Conservation (phyloP, 2,888 invertebrate species). For the Nymphalis polychloros region DNA sequence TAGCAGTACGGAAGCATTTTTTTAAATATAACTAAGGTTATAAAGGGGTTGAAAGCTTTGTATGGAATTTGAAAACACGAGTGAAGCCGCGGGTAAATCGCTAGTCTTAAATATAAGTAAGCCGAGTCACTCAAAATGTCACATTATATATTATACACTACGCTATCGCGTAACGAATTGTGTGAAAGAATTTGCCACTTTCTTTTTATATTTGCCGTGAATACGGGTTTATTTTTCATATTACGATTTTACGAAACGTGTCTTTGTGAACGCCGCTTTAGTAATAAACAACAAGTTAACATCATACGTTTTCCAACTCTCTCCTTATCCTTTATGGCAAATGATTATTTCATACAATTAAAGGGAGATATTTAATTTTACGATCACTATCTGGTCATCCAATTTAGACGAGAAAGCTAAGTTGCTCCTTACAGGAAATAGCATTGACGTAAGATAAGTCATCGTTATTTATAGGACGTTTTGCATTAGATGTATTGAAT, state of each 20-base stretch:
- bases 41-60: too few relatives aligned
- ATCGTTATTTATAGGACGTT: constrained; percentile 12
- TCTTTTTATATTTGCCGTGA: constrained; percentile 28
- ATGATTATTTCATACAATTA: constrained; percentile 15
- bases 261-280: constrained; percentile 11
- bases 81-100: too few relatives aligned
- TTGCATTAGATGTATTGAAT: background rate
- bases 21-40: too few relatives aligned
- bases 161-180: constrained; percentile 19
- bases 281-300: background rate
- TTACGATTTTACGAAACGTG: constrained; percentile 16
- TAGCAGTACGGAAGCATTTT: too few relatives aligned
- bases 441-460: constrained; percentile 23
- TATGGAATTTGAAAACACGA: too few relatives aligned
- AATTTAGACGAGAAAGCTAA: constrained; percentile 14
- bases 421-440: constrained; percentile 7
- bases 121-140: constrained; percentile 1
- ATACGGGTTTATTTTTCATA: constrained; percentile 24
- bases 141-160: constrained; percentile 6
- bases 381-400: constrained; percentile 15
- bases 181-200: constrained; percentile 28
- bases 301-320: constrained; percentile 17
- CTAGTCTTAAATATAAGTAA: background rate
- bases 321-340: constrained; percentile 17
- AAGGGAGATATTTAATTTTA: constrained; percentile 9